Evolutionary conservation across 2,113 vertebrate genomes (phyloP).

Genomic region (Oncorhynchus masou): DNA sequence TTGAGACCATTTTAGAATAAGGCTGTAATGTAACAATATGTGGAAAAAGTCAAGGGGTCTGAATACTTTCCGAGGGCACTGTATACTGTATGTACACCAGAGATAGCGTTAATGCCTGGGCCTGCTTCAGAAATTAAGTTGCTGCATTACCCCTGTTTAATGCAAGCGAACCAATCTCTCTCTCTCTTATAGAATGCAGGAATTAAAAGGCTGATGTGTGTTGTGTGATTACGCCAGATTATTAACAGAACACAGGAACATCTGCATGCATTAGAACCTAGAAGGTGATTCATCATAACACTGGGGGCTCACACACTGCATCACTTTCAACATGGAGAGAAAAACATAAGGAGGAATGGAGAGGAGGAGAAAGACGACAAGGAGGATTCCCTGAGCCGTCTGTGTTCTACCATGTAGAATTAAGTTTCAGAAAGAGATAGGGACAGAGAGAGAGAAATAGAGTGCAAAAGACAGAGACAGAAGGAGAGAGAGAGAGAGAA

Average conservation of each 20-base stretch:
- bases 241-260: slow-evolving; percentile 21
- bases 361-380: too few species aligned
- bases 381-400: background rate
- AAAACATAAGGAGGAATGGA: too few species aligned
- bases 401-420: slow-evolving; percentile 17
- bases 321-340: background rate
- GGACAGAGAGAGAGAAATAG: too few species aligned
- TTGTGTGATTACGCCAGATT: background rate
- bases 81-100: background rate
- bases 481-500: background rate
- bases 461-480: background rate
- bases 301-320: background rate
- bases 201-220: background rate
- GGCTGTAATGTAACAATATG: too few species aligned
- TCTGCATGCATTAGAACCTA: slow-evolving; percentile 34
- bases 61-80: too few species aligned
- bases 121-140: background rate
- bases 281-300: slow-evolving; percentile 22
- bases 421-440: background rate
- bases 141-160: background rate
- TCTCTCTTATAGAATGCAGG: background rate
- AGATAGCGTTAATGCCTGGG: background rate
- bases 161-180: background rate
- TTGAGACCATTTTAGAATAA: too few species aligned
- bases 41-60: too few species aligned